Percentiles rank a stretch among this genome's conserved stretches.
These are phyloP conservation scores for Hiodon alosoides DNA, from an alignment of 2,113 vertebrate species.

Conservation along the genomic window DNA sequence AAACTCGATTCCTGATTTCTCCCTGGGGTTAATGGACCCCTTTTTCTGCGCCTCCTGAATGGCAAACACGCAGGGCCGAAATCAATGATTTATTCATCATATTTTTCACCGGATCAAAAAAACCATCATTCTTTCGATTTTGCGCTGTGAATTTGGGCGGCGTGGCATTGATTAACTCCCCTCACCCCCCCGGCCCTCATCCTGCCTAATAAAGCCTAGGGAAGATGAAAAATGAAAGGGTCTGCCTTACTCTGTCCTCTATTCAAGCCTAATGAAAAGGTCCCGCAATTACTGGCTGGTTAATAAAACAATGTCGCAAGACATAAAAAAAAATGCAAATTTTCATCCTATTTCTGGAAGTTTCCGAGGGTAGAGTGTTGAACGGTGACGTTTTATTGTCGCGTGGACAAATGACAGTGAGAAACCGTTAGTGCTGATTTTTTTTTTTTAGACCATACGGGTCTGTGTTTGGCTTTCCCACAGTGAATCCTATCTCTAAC, in stretches of 20 bases:
- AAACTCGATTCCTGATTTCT: constrained; percentile 19
- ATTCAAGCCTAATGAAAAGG: constrained; percentile 48
- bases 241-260: constrained; percentile 35
- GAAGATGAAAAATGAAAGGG: constrained; percentile 62
- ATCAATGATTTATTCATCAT: constrained; percentile 42
- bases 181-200: constrained; percentile 51
- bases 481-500: no score
- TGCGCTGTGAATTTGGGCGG: constrained; percentile 58
- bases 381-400: no score
- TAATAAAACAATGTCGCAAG: constrained; percentile 27
- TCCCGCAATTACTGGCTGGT: constrained; percentile 48
- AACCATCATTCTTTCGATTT: constrained; percentile 34
- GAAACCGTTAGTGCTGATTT: no score
- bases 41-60: constrained; percentile 37
- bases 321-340: not conserved
- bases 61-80: constrained; percentile 25
- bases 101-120: not conserved
- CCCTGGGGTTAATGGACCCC: constrained; percentile 48
- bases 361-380: no score
- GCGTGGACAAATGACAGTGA: no score
- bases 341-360: not conserved
- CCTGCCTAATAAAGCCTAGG: constrained; percentile 47
- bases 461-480: no score
- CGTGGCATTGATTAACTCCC: constrained; percentile 57
- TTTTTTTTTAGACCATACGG: not conserved